Conservation (phyloP, 2,888 invertebrate genomes). For the Anagyrus pseudococci region DNA sequence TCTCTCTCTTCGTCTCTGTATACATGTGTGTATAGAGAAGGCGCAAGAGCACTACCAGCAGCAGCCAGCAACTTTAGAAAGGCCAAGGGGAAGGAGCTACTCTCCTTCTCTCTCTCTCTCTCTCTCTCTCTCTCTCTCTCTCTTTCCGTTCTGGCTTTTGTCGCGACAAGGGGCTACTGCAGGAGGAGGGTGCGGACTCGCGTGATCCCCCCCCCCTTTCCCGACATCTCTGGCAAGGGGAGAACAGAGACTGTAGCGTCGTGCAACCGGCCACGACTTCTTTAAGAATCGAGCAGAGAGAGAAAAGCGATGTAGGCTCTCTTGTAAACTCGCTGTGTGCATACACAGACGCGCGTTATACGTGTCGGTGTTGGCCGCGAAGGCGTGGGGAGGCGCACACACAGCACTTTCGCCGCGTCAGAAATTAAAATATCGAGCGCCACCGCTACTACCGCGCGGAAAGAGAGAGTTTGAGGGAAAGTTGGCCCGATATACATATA, state of each 20-base stretch:
- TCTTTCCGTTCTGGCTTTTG: no score
- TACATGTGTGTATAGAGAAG: no score
- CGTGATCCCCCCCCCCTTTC: background rate
- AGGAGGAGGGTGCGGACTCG: background rate
- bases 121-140: background rate
- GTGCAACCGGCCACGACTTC: background rate
- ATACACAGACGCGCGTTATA: no score
- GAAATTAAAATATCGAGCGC: slow-evolving; percentile 40
- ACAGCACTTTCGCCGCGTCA: slow-evolving; percentile 20
- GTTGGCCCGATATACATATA: slow-evolving; percentile 14
- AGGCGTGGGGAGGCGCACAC: slow-evolving; percentile 18
- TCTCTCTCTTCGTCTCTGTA: no score
- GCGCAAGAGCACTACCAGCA: no score
- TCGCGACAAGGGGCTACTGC: background rate
- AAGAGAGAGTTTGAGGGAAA: slow-evolving; percentile 34
- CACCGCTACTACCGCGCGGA: slow-evolving; percentile 14
- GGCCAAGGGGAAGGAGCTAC: no score
- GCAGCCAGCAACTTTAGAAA: no score
- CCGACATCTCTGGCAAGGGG: no score
- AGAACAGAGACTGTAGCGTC: no score
- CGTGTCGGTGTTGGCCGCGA: background rate
- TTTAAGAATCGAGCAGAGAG: slow-evolving; percentile 8
- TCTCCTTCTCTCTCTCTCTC: no score
- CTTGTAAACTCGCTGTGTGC: no score
- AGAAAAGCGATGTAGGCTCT: slow-evolving; percentile 21